phyloP scores from a whole-genome alignment of 1,140 invertebrate genomes.

The Hestina assimilis region DNA sequence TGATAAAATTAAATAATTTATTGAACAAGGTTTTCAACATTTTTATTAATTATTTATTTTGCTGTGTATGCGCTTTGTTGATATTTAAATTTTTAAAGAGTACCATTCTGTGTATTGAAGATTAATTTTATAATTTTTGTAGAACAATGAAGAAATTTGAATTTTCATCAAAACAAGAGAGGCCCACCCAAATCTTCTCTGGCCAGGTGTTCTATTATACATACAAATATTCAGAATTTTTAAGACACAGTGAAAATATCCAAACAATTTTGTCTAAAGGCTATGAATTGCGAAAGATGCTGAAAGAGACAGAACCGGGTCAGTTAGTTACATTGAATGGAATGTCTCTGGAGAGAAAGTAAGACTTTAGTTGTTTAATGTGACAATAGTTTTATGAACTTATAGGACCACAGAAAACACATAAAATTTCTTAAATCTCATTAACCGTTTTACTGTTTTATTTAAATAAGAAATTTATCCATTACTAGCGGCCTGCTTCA shows the following conservation, averaged over 20 bases:
- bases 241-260: slow-evolving; percentile 40
- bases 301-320: slow-evolving; percentile 41
- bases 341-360: slow-evolving; percentile 41
- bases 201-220: slow-evolving; percentile 43
- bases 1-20: too few species aligned
- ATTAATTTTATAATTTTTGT: slow-evolving; percentile 17
- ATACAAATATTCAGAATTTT: slow-evolving; percentile 49
- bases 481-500: too few species aligned
- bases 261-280: slow-evolving; percentile 41
- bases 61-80: too few species aligned
- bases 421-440: too few species aligned
- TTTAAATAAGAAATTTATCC: too few species aligned
- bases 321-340: slow-evolving; percentile 32
- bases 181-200: slow-evolving; percentile 23
- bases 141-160: slow-evolving; percentile 45
- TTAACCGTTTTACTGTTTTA: too few species aligned
- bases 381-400: too few species aligned
- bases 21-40: too few species aligned
- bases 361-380: slow-evolving; percentile 25
- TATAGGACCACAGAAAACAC: too few species aligned
- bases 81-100: too few species aligned
- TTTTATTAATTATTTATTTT: too few species aligned
- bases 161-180: slow-evolving; percentile 29
- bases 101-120: too few species aligned
- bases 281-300: slow-evolving; percentile 38